Evolutionary conservation across 2,797 vertebrate genomes (phyloP), one percentile per base, ranked within the genome.

Genomic region (Florisuga fusca): DNA sequence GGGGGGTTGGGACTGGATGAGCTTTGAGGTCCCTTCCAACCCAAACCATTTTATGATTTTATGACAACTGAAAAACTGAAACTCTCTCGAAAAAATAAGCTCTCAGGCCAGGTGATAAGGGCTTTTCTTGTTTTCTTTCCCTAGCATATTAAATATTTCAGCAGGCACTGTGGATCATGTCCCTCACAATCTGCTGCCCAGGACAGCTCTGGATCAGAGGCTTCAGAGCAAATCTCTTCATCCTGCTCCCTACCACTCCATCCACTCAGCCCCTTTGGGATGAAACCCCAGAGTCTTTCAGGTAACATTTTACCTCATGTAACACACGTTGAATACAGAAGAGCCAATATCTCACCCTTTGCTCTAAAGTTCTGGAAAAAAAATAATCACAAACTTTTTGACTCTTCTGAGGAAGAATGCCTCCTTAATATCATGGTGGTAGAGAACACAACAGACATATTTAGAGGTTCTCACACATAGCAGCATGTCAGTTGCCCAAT

Each of bases 401-500:
- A 41, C 84, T 89, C 80, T 85, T 95, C 51, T 34, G 36, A 80
- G 34, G 36, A 25, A 76, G 36, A 89, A 61, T 96, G 76, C 36
- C 63, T 89, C 93, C 89, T 85, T 45, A 80, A 91, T 72, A 84
- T 85, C 71, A 69, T 72, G 76, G 51, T 77, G 63, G 79, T 84
- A 81, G 71, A 90, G 68, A 51, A 58, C 25, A 73, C 9, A 7
- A 48, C 50, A 79, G 66, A 87, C 53, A 38, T 96, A 85, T 96
- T 96, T 93, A 92, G 50, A 78, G 43, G 57, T 59, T 74, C 53
- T 81, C 29, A 94, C 78, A 59, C 50, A 90, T 29, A 89, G 77
- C 54, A 78, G 41, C 31, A 43, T 89, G 97, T 96, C 46, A 45
- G 36, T 80, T 89, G 73, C 74, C 36, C 61, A 75, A 43, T 97